These are phyloP conservation scores for Lucilia cuprina DNA, from an alignment of 1,140 invertebrate genomes.

Conservation along the genomic window DNA sequence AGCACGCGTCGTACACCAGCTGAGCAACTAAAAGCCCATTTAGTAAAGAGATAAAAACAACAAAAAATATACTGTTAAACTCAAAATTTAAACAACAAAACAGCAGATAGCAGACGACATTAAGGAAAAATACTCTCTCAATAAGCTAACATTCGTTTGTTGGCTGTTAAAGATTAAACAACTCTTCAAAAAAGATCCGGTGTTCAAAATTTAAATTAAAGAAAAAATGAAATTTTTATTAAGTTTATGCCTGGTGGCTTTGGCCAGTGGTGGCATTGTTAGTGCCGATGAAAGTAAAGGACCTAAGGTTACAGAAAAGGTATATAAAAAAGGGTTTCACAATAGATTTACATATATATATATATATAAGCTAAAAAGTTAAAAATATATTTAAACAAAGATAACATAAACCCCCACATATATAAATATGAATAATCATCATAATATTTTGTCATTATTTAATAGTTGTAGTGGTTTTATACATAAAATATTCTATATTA, in stretches of 20 bases:
- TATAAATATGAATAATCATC: too few species aligned
- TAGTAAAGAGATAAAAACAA: background rate
- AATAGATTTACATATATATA: too few species aligned
- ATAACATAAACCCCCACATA: too few species aligned
- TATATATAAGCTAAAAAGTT: background rate
- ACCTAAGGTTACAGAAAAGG: conserved; percentile 79
- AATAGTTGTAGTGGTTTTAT: background rate
- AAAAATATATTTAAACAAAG: background rate
- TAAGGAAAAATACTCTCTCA: conserved; percentile 7
- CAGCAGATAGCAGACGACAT: too few species aligned
- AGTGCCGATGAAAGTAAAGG: conserved; percentile 65
- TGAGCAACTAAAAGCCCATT: background rate
- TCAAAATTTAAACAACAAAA: background rate
- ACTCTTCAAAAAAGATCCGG: background rate
- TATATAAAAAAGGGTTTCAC: conserved; percentile 55
- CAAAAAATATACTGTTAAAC: conserved; percentile 4
- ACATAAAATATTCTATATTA: conserved; percentile 1
- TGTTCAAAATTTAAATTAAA: background rate
- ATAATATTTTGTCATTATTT: background rate
- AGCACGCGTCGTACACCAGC: background rate
- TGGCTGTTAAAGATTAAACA: background rate
- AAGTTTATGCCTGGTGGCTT: conserved; percentile 51
- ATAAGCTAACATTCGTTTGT: conserved; percentile 19
- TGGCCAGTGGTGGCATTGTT: conserved; percentile 50
- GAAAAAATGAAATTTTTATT: conserved; percentile 52